These are phyloP conservation scores for Prionailurus bengalensis DNA, from an alignment of 2,113 vertebrate species.

Conservation along the genomic window DNA sequence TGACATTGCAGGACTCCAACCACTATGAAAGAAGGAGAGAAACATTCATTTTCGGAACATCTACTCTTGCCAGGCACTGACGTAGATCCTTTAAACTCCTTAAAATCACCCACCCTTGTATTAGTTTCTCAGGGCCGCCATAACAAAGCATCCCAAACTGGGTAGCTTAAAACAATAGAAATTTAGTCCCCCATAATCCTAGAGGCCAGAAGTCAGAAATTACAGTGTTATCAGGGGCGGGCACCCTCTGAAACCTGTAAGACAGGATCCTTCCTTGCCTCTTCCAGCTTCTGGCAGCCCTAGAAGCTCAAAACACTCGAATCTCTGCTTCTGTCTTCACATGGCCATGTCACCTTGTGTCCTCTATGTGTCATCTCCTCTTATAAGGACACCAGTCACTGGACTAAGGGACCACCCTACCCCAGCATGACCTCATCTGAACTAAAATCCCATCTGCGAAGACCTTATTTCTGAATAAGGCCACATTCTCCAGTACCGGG, in stretches of 20 bases:
- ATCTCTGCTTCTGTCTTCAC: background rate
- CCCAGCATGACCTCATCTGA: background rate
- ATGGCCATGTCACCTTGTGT: rapidly evolving
- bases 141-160: background rate
- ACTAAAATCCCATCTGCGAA: background rate
- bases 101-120: background rate
- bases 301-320: too few species aligned
- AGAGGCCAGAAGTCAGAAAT: background rate
- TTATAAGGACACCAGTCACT: background rate
- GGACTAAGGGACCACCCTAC: too few species aligned
- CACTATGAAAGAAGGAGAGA: background rate
- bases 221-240: background rate
- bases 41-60: background rate
- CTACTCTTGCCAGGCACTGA: background rate
- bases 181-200: background rate
- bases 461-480: background rate
- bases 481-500: background rate
- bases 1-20: background rate
- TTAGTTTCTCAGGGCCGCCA: background rate
- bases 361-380: background rate
- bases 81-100: background rate
- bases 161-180: background rate
- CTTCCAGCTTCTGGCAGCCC: background rate
- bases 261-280: background rate
- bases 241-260: background rate